phyloP scores from a whole-genome alignment of 2,113 vertebrate species.

The Ictalurus punctatus region DNA sequence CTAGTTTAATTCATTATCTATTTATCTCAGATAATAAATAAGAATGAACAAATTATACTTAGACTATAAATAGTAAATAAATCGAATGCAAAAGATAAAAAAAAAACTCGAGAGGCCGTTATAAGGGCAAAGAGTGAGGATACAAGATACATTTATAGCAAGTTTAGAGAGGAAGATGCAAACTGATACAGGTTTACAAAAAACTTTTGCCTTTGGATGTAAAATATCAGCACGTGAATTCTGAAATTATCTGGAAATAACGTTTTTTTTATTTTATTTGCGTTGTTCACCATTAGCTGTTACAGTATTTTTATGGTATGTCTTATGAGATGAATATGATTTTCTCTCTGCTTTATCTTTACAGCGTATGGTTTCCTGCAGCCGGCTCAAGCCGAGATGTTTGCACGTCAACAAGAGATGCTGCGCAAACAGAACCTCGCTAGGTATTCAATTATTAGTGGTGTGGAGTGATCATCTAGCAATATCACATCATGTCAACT shows the following conservation, averaged over 20 bases:
- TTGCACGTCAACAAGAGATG: conserved; percentile 94
- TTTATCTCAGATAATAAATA: not conserved
- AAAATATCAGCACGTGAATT: not conserved
- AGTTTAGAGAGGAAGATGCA: not conserved
- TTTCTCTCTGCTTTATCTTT: conserved; percentile 25
- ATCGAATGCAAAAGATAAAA: not conserved
- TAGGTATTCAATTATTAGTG: conserved; percentile 70
- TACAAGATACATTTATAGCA: not conserved
- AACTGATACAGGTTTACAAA: not conserved
- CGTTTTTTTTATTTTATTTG: not conserved
- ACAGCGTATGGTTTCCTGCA: conserved; percentile 92
- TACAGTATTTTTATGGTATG: not conserved
- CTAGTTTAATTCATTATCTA: not conserved
- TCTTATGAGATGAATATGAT: conserved; percentile 3
- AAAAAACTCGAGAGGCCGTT: not conserved
- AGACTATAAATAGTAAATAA: not conserved
- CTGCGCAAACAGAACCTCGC: conserved; percentile 94
- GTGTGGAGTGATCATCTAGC: not conserved
- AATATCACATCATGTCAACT: not conserved
- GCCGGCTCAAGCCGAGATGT: conserved; percentile 89
- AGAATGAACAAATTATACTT: not conserved
- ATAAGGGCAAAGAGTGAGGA: not conserved
- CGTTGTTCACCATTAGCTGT: not conserved
- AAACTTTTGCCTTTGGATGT: not conserved
- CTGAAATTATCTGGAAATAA: not conserved